Evolutionary conservation across 2,888 invertebrate genomes (phyloP), one percentile per base, ranked within the genome.

Genomic region (Lochmaea crataegi): DNA sequence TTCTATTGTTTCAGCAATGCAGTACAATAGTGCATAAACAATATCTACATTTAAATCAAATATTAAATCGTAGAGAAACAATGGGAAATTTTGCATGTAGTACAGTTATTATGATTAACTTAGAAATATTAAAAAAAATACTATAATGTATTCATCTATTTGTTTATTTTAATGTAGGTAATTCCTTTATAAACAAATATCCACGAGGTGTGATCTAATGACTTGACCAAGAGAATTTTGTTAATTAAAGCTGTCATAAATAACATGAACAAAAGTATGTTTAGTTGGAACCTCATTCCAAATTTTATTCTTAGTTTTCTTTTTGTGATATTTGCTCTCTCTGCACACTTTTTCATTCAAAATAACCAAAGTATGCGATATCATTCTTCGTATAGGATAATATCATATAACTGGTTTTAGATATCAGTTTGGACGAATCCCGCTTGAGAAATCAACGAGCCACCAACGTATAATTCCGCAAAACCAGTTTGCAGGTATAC

Each of bases 401-500:
- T 14, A 10, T 57, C 26, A 57, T 7, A 18, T 12, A 58, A 58
- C 58, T 58, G 32, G 58, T 58, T 58, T 32, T 32, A n/a, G 7
- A 16, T 53, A 53, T 53, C 6, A 53, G 18, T 45, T 56, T 32
- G 11, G 26, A 14, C 12, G 32, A 26, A 58, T 32, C 58, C 32
- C 26, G 58, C n/a, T 58, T 32, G 14, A 32, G 58, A 32, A 58
- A 58, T 3, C 26, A 14, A 32, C 58, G 12, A 32, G 32, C 32
- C 58, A 12, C 26, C 26, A 26, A 58, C 58, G 18, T 48, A 65
- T 65, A 11, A 70, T 73, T 73, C 70, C 41, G 56, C 66, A 51
- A 73, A 76, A 76, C 76, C 76, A 72, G 76, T 76, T 76, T 69
- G 67, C 75, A 75, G 75, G 76, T 73, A 76, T 38, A 57, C 16